Evolutionary conservation across 2,888 invertebrate species (phyloP).

Genomic region (Melinopterus prodromus): DNA sequence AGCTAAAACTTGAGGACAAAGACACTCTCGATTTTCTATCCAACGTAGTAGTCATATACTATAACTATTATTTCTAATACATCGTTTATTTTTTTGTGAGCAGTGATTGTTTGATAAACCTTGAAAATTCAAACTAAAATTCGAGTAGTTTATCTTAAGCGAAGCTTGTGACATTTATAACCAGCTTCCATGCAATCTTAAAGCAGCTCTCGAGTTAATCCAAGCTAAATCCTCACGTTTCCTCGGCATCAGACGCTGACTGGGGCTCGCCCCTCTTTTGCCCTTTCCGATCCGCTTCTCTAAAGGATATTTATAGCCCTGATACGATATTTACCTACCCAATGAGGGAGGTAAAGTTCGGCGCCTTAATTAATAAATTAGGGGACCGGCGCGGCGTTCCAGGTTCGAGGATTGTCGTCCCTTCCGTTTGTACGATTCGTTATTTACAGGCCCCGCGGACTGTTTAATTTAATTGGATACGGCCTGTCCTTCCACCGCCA

Average conservation of each 20-base stretch:
- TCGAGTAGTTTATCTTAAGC: too few species aligned
- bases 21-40: too few species aligned
- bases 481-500: not conserved
- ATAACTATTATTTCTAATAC: too few species aligned
- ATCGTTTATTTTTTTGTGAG: too few species aligned
- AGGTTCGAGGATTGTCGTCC: not conserved
- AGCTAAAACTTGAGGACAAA: too few species aligned
- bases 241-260: not conserved
- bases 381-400: not conserved
- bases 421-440: not conserved
- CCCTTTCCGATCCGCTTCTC: not conserved
- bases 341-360: not conserved
- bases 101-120: too few species aligned
- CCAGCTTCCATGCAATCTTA: not conserved
- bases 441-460: not conserved
- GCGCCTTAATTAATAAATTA: not conserved
- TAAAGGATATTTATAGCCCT: not conserved
- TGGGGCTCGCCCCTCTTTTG: not conserved
- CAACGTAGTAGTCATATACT: too few species aligned
- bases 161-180: not conserved
- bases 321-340: not conserved
- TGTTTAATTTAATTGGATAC: slow-evolving; percentile 4
- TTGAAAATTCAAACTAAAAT: too few species aligned
- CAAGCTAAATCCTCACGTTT: not conserved
- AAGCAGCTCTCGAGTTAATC: not conserved